Evolutionary conservation across 2,888 invertebrate genomes (phyloP).

Genomic region (Heliconius ethilla): DNA sequence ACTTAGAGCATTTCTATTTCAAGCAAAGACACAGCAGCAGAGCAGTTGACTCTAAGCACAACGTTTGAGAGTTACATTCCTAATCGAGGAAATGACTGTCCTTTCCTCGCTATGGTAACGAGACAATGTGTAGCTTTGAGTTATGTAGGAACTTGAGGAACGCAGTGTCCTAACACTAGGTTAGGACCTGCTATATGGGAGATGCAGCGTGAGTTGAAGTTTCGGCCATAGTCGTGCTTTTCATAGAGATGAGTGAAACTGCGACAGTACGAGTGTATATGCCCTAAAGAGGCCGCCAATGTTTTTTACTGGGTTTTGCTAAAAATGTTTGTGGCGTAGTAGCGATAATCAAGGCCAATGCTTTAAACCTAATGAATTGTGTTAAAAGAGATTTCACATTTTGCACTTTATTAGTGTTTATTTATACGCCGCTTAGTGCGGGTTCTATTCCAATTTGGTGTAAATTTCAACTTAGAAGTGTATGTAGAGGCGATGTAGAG

Average conservation of each 20-base stretch:
- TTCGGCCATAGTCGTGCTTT: background rate
- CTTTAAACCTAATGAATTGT: constrained; percentile 44
- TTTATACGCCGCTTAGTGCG: background rate
- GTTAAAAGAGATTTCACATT: constrained; percentile 37
- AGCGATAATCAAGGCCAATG: constrained; percentile 43
- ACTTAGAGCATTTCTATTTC: too few species aligned
- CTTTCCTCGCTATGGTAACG: background rate
- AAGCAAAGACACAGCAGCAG: too few species aligned
- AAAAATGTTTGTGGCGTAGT: constrained; percentile 38
- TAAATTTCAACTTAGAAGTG: background rate
- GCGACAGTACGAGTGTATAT: constrained; percentile 24
- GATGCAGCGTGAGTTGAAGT: background rate
- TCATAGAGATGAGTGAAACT: constrained; percentile 19
- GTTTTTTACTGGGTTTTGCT: constrained; percentile 35
- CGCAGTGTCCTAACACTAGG: too few species aligned
- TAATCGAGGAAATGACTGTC: too few species aligned
- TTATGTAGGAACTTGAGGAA: background rate
- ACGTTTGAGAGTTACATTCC: too few species aligned
- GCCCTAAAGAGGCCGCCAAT: constrained; percentile 36
- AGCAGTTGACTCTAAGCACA: too few species aligned
- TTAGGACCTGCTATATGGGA: background rate
- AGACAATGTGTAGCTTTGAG: background rate
- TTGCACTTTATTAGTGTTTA: constrained; percentile 1
- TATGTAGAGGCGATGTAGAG: background rate
- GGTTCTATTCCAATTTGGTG: constrained; percentile 1